Evolutionary conservation across 2,797 vertebrate species (phyloP).

Genomic region (Fringilla coelebs): DNA sequence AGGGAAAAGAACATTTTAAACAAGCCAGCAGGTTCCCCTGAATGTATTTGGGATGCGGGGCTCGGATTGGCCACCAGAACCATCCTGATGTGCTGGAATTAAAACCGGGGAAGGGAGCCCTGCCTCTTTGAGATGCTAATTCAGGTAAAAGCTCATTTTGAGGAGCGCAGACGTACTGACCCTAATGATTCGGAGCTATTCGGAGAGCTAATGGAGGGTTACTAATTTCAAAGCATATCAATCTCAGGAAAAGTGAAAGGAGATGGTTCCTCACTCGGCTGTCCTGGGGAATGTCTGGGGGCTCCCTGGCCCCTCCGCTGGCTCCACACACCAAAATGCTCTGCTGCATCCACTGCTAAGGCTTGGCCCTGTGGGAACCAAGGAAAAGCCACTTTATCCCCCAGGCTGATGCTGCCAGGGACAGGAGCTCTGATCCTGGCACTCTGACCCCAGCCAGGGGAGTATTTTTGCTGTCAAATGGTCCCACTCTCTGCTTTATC

Average conservation of each 20-base stretch:
- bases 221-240: conserved; percentile 27
- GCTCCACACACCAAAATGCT: background rate
- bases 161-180: conserved; percentile 40
- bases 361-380: background rate
- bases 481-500: background rate
- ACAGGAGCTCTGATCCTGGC: background rate
- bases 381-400: background rate
- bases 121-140: conserved; percentile 60
- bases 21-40: conserved; percentile 40
- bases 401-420: background rate
- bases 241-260: background rate
- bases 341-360: background rate
- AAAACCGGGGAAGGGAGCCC: background rate
- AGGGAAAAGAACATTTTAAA: conserved; percentile 59
- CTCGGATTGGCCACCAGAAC: conserved; percentile 49
- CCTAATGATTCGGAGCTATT: conserved; percentile 51
- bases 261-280: background rate
- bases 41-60: conserved; percentile 44
- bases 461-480: background rate
- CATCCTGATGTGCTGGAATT: conserved; percentile 48
- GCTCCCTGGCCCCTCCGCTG: accelerated
- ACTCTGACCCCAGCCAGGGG: background rate
- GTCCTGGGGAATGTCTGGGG: background rate
- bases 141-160: conserved; percentile 58
- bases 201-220: conserved; percentile 51